Evolutionary conservation across 2,888 invertebrate genomes (phyloP).

Genomic region (Melanotus villosus): DNA sequence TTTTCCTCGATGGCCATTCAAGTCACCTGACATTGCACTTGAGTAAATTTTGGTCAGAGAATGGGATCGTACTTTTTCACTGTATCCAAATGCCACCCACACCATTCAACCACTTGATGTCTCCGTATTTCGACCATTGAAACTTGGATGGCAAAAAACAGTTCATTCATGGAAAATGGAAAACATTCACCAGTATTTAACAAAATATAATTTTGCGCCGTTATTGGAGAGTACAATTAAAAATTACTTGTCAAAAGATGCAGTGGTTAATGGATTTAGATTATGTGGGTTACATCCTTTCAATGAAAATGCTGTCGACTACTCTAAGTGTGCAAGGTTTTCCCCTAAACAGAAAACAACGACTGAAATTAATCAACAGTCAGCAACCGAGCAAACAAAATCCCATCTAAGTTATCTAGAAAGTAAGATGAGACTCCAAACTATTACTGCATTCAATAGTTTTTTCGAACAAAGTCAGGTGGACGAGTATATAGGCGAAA

Average conservation of each 20-base stretch:
- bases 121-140: slow-evolving; percentile 6
- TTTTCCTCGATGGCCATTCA: slow-evolving; percentile 64
- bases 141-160: background rate
- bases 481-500: too few relatives aligned
- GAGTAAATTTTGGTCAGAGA: slow-evolving; percentile 60
- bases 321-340: background rate
- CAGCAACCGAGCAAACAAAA: too few relatives aligned
- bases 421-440: too few relatives aligned
- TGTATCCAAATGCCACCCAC: slow-evolving; percentile 16
- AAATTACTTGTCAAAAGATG: too few relatives aligned
- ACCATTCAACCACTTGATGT: background rate
- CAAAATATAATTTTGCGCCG: background rate
- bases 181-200: background rate
- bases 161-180: background rate
- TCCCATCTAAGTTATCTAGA: too few relatives aligned
- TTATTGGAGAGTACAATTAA: too few relatives aligned
- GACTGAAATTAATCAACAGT: too few relatives aligned
- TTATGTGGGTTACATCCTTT: background rate
- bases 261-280: too few relatives aligned
- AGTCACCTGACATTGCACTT: slow-evolving; percentile 62
- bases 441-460: too few relatives aligned
- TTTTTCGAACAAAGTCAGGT: too few relatives aligned
- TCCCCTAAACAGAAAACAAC: too few relatives aligned
- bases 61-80: background rate
- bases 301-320: background rate